Conservation (phyloP, 2,888 invertebrate genomes). For the Ophion slaviceki region DNA sequence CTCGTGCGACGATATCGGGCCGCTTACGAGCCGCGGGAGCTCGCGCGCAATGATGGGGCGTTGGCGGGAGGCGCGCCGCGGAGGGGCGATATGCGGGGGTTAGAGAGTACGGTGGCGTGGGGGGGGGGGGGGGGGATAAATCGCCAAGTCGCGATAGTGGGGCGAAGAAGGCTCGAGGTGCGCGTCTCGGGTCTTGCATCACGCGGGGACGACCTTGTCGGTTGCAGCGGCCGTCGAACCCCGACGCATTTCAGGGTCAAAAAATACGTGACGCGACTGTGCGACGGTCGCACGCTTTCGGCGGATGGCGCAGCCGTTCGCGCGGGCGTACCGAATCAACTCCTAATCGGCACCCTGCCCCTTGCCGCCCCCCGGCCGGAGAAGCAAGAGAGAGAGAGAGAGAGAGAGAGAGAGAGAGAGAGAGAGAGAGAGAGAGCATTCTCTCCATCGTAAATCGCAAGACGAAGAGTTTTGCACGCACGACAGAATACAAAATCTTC, state of each 20-base stretch:
- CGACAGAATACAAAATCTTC: not conserved
- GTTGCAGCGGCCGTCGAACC: slow-evolving; percentile 77
- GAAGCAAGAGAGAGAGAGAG: not conserved
- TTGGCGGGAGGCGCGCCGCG: not conserved
- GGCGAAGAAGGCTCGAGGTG: slow-evolving; percentile 56
- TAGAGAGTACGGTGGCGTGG: not conserved
- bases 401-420: too few relatives aligned
- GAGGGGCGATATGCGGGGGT: not conserved
- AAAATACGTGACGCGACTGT: slow-evolving; percentile 72
- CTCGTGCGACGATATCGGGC: slow-evolving; percentile 13
- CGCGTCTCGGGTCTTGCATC: slow-evolving; percentile 74
- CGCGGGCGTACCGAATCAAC: slow-evolving; percentile 49
- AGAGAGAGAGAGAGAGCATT: not conserved
- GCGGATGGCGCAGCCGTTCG: slow-evolving; percentile 33
- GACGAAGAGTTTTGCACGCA: not conserved
- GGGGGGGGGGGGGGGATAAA: slow-evolving; percentile 4
- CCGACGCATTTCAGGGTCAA: slow-evolving; percentile 76
- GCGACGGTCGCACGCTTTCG: slow-evolving; percentile 58
- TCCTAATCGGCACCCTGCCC: slow-evolving; percentile 32
- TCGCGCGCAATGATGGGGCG: slow-evolving; percentile 29
- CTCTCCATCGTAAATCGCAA: too few relatives aligned
- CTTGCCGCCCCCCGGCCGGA: slow-evolving; percentile 5
- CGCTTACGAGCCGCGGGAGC: slow-evolving; percentile 10
- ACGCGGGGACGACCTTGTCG: slow-evolving; percentile 75
- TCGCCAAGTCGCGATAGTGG: slow-evolving; percentile 32